Evolutionary conservation across 2,797 vertebrate genomes (phyloP), one percentile per base, ranked within the genome.

Genomic region (Pterois miles): DNA sequence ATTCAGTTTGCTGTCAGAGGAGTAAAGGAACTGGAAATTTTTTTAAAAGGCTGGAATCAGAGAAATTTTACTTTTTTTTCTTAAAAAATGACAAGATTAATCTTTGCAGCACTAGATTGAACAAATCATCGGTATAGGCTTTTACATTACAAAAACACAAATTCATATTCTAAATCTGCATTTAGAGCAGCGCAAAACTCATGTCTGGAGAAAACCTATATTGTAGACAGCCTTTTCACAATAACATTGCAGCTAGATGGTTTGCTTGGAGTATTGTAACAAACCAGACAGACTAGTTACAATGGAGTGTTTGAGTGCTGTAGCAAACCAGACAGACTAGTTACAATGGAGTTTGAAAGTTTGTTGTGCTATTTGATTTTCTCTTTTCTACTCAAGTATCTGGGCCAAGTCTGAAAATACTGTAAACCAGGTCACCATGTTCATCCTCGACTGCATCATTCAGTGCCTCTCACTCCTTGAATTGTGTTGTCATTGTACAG

Each of bases 401-500:
- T 50, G 23, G 20, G 40, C 46, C n/a, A 52, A 60, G 20, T 67
- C 29, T 60, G 36, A 33, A 57, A 33, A 74, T 48, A 63, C 23
- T 18, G 7, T 23, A 4, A 65, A 71, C 68, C 12, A 25, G 33
- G 36, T 71, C 13, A 23, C 20, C n/a, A 5, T 70, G 2, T 50
- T 74, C 40, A 27, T 25, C 33, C 18, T 52, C 1, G 1, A 29
- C 48, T 68, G 40, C 46, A 50, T 40, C 52, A 46, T 10, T 50
- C 46, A 5, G 20, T 58, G 23, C 3, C 31, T n/a, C 65, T 67
- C 8, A 56, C 27, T 9, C 20, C 11, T 56, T 53, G 4, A 59
- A 59, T n/a, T 66, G 16, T 76, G 43, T 48, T 54, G 54, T 70
- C n/a, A 22, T 58, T 81, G 69, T 86, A 16, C 91, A 99, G 98